Percentiles rank a stretch among this genome's conserved stretches.
Evolutionary conservation across 2,888 invertebrate species (phyloP).

Genomic region (Melinaea menophilus): DNA sequence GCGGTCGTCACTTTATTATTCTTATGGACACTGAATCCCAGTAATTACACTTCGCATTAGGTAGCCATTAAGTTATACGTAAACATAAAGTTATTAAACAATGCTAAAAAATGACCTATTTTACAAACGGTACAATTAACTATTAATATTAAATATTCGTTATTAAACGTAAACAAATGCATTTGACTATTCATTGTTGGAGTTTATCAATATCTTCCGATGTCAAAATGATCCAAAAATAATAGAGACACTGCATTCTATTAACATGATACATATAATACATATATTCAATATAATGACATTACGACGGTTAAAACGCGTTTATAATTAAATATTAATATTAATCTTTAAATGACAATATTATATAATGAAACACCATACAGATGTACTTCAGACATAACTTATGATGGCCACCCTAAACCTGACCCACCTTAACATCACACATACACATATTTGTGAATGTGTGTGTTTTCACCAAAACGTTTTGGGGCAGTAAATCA

Average conservation of each 20-base stretch:
- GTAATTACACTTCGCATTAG: conserved; percentile 4
- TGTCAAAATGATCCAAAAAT: too few species aligned
- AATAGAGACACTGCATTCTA: background rate
- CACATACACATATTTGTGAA: conserved; percentile 42
- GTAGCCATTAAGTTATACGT: background rate
- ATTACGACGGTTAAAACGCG: too few species aligned
- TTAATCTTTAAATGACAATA: too few species aligned
- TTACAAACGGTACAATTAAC: too few species aligned
- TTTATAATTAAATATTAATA: too few species aligned
- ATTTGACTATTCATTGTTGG: too few species aligned
- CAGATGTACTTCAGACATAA: background rate
- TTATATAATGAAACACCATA: background rate
- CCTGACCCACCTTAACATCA: conserved; percentile 51
- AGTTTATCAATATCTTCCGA: too few species aligned
- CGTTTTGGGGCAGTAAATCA: conserved; percentile 14
- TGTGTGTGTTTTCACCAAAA: conserved; percentile 8
- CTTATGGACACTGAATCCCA: conserved; percentile 10
- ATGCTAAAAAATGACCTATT: too few species aligned
- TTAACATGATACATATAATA: background rate
- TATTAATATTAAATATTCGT: too few species aligned
- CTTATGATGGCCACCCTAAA: conserved; percentile 44
- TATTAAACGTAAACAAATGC: too few species aligned
- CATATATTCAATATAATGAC: too few species aligned
- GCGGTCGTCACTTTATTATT: conserved; percentile 35
- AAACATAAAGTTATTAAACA: too few species aligned